Percentiles rank a stretch among this genome's conserved stretches.
Evolutionary conservation across 2,888 invertebrate genomes (phyloP).

Genomic region (Artemia sinica): DNA sequence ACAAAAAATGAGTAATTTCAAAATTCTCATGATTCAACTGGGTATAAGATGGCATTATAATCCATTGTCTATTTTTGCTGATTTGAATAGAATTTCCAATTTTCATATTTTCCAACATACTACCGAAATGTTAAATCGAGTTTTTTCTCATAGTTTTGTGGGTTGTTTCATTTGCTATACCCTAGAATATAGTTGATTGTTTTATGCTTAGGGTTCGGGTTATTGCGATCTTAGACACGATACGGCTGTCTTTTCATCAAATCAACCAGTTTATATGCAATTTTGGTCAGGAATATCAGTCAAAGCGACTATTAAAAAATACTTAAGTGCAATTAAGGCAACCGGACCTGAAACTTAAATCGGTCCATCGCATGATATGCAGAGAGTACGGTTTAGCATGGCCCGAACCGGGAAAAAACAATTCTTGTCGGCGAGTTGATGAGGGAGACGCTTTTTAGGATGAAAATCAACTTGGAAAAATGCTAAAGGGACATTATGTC

Average conservation of each 20-base stretch:
- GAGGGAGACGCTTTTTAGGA: too few relatives aligned
- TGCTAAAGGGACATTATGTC: too few relatives aligned
- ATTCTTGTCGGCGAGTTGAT: too few relatives aligned
- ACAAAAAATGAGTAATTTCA: too few relatives aligned
- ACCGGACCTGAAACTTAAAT: constrained; percentile 1
- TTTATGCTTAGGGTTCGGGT: background rate
- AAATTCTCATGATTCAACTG: too few relatives aligned
- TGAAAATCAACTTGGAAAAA: too few relatives aligned
- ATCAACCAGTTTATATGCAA: constrained; percentile 2
- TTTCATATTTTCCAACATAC: constrained; percentile 4
- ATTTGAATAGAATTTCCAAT: constrained; percentile 12
- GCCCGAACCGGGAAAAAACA: too few relatives aligned
- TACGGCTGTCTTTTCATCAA: background rate
- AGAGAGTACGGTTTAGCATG: too few relatives aligned
- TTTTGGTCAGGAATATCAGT: constrained; percentile 12
- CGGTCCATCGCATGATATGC: background rate
- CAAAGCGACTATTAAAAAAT: constrained; percentile 11
- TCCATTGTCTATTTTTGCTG: background rate
- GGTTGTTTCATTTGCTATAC: constrained; percentile 10
- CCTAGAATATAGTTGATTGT: background rate
- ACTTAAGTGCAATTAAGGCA: constrained; percentile 8
- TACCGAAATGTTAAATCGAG: background rate
- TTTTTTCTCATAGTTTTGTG: background rate
- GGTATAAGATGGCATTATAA: too few relatives aligned
- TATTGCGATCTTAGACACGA: background rate